These are phyloP conservation scores for Piscicola geometra DNA, from an alignment of 2,888 invertebrate species.

Conservation along the genomic window DNA sequence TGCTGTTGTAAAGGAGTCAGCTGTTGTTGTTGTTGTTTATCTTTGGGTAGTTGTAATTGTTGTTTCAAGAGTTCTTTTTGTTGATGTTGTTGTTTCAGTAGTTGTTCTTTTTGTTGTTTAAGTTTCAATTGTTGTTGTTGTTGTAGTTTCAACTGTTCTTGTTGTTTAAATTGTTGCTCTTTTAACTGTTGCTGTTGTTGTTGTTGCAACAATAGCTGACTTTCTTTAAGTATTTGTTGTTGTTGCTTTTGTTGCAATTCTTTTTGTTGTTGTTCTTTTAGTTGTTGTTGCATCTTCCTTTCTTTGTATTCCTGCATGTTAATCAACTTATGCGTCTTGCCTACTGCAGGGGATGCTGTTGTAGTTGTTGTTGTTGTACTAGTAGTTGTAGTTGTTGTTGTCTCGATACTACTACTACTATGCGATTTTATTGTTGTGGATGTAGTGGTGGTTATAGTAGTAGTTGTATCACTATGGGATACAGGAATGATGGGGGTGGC, in stretches of 20 bases:
- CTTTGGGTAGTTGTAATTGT: neutral
- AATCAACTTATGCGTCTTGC: neutral
- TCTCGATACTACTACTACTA: too few relatives aligned
- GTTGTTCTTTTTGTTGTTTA: neutral
- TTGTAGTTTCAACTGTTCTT: neutral
- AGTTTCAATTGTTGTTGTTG: neutral
- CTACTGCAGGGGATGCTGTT: neutral
- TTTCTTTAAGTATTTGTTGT: neutral
- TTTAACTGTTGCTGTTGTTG: neutral
- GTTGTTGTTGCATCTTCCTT: neutral
- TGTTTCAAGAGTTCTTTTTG: neutral
- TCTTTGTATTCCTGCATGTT: conserved; percentile 7
- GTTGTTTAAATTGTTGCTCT: neutral
- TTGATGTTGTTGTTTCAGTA: neutral
- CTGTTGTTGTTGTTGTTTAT: neutral
- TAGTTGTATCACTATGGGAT: too few relatives aligned
- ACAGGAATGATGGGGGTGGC: neutral
- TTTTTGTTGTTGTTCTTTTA: neutral
- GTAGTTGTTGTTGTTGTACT: neutral
- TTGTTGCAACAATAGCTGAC: neutral
- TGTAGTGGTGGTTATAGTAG: neutral
- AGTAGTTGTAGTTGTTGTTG: neutral
- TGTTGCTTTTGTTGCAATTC: neutral
- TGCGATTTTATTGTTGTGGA: too few relatives aligned
- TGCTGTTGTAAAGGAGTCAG: neutral